phyloP scores from a whole-genome alignment of 1,140 invertebrate species.

The Drosophila nannoptera region DNA sequence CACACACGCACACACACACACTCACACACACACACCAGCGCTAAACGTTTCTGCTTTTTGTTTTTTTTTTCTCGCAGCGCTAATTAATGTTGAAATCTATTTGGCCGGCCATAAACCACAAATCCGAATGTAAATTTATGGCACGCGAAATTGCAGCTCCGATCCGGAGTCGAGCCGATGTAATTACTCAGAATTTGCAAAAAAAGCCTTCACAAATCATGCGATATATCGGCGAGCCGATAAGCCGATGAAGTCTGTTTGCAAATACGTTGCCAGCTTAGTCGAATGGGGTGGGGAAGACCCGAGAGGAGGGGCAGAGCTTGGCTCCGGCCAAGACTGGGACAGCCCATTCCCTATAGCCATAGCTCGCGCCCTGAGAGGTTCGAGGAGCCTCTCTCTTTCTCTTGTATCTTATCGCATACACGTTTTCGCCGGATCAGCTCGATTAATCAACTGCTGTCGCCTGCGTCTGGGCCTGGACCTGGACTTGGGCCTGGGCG shows the following conservation, averaged over 20 bases:
- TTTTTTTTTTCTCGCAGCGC: conserved; percentile 33
- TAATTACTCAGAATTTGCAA: conserved; percentile 67
- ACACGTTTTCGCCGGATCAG: background rate
- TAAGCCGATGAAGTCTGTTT: conserved; percentile 52
- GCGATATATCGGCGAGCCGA: conserved; percentile 46
- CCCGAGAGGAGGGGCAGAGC: too few relatives aligned
- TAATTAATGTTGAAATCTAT: conserved; percentile 67
- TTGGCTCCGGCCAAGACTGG: too few relatives aligned
- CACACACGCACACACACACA: too few relatives aligned
- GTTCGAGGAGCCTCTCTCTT: background rate
- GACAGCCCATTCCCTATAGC: background rate
- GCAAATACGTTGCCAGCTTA: conserved; percentile 36
- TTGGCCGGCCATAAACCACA: conserved; percentile 44
- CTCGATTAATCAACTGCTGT: background rate
- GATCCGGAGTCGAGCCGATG: conserved; percentile 16
- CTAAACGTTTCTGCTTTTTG: conserved; percentile 39
- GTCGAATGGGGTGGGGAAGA: background rate
- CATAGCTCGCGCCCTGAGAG: too few relatives aligned
- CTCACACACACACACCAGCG: too few relatives aligned
- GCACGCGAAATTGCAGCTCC: conserved; percentile 15
- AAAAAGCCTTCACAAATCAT: conserved; percentile 63
- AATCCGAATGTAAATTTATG: conserved; percentile 48
- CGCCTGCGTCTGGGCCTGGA: background rate
- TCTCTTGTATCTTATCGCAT: background rate
- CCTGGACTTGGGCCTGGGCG: conserved; percentile 35